phyloP scores from a whole-genome alignment of 2,797 vertebrate genomes.

The Threskiornis aethiopicus region DNA sequence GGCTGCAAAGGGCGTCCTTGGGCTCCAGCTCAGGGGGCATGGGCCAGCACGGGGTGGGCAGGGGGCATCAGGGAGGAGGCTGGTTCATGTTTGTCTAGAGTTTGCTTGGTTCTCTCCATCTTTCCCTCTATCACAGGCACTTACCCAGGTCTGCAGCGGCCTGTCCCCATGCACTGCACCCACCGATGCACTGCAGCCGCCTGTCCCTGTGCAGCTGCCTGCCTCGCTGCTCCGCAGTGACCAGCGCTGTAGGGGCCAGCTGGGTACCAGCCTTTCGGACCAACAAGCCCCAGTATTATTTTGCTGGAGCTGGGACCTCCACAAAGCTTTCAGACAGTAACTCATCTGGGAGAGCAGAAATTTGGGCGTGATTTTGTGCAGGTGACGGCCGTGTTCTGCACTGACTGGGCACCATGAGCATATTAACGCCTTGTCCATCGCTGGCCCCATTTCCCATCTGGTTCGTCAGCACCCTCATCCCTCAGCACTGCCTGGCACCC shows the following conservation, averaged over 20 bases:
- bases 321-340: background rate
- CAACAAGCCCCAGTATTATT: rapidly evolving
- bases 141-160: background rate
- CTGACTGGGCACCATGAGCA: background rate
- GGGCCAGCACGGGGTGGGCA: background rate
- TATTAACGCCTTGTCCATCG: rapidly evolving
- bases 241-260: rapidly evolving
- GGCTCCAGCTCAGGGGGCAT: background rate
- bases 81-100: background rate
- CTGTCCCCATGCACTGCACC: rapidly evolving
- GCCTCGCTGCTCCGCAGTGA: no score
- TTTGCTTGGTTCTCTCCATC: background rate
- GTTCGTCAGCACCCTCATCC: background rate
- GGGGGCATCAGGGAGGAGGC: background rate
- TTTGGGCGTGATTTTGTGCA: background rate
- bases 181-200: no score
- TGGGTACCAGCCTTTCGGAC: background rate
- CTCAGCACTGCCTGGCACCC: background rate
- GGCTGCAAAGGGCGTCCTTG: background rate
- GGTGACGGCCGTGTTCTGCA: background rate
- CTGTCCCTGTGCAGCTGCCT: no score
- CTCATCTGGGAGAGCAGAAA: background rate
- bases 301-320: background rate
- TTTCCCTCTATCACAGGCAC: background rate
- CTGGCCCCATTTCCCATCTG: background rate